A percentile compares a stretch with the other conserved stretches of the same genome.
phyloP scores from a whole-genome alignment of 2,888 invertebrate genomes.

The Chalcosyrphus nemorum region DNA sequence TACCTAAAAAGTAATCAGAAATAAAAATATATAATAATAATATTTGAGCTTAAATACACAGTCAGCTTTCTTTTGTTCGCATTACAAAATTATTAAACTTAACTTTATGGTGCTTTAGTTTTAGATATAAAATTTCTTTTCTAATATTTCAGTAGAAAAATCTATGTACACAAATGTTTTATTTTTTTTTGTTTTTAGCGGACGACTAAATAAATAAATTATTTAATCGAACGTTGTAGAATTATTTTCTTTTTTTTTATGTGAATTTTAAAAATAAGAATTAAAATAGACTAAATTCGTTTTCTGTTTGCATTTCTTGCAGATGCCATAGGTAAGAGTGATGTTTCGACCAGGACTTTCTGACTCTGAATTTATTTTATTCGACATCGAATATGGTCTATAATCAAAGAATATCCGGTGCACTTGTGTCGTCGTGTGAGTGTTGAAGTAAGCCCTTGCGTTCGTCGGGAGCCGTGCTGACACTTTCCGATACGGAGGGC shows the following conservation, averaged over 20 bases:
- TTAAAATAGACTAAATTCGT: slow-evolving; percentile 72
- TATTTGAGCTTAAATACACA: slow-evolving; percentile 67
- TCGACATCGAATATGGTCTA: slow-evolving; percentile 77
- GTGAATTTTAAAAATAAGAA: slow-evolving; percentile 47
- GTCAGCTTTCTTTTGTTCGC: slow-evolving; percentile 58
- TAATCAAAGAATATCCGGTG: slow-evolving; percentile 82
- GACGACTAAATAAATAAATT: slow-evolving; percentile 27
- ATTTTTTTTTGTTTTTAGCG: slow-evolving; percentile 29
- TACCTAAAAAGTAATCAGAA: slow-evolving; percentile 49
- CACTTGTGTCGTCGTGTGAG: slow-evolving; percentile 82
- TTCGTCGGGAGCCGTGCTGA: slow-evolving; percentile 82
- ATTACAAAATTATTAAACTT: slow-evolving; percentile 62
- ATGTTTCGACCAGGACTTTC: slow-evolving; percentile 48
- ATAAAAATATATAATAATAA: slow-evolving; percentile 49
- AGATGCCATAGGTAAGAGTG: slow-evolving; percentile 40
- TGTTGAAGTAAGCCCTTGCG: slow-evolving; percentile 84
- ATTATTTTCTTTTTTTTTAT: slow-evolving; percentile 21
- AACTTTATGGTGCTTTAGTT: slow-evolving; percentile 50
- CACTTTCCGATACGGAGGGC: slow-evolving; percentile 77
- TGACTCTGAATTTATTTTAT: slow-evolving; percentile 72
- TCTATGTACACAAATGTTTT: slow-evolving; percentile 59
- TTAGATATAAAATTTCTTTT: slow-evolving; percentile 43
- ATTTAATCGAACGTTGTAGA: slow-evolving; percentile 18
- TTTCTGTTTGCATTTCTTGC: slow-evolving; percentile 52
- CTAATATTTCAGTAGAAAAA: slow-evolving; percentile 60